These are phyloP conservation scores for Catamblyrhynchus diadema DNA, from an alignment of 2,797 vertebrate genomes.

Conservation along the genomic window DNA sequence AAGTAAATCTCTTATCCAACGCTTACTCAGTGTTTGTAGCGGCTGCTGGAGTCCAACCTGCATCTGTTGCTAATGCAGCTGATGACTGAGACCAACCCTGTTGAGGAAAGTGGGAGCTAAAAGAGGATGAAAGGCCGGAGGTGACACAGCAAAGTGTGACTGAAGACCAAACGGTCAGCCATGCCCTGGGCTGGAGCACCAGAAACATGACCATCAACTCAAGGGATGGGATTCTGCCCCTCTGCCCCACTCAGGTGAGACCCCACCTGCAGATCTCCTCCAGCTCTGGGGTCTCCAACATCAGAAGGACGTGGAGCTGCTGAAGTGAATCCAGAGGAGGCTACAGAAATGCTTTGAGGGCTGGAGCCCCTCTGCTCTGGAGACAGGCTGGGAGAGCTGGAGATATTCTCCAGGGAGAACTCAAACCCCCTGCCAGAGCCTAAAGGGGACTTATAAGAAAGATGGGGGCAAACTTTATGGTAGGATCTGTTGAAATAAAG, in stretches of 20 bases:
- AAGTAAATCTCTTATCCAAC: background rate
- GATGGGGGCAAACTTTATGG: background rate
- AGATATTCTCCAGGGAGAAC: background rate
- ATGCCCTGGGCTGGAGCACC: background rate
- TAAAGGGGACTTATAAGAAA: background rate
- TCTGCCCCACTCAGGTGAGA: background rate
- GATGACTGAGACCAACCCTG: background rate
- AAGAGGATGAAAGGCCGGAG: background rate
- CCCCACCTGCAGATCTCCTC: background rate
- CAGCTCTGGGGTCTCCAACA: background rate
- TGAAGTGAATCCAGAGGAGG: background rate
- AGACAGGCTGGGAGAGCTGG: background rate
- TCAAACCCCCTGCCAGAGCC: background rate
- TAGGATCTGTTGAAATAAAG: background rate
- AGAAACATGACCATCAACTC: no score
- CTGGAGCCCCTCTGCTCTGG: background rate
- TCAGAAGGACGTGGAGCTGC: background rate
- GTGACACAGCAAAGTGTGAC: background rate
- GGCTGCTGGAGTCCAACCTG: background rate
- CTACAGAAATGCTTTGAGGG: rapidly evolving
- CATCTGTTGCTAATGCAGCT: background rate
- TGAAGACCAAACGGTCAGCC: background rate
- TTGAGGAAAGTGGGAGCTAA: background rate
- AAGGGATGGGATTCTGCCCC: background rate
- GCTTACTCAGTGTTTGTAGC: background rate